Evolutionary conservation across 2,888 invertebrate species (phyloP).

Genomic region (Habroteleia sp.): DNA sequence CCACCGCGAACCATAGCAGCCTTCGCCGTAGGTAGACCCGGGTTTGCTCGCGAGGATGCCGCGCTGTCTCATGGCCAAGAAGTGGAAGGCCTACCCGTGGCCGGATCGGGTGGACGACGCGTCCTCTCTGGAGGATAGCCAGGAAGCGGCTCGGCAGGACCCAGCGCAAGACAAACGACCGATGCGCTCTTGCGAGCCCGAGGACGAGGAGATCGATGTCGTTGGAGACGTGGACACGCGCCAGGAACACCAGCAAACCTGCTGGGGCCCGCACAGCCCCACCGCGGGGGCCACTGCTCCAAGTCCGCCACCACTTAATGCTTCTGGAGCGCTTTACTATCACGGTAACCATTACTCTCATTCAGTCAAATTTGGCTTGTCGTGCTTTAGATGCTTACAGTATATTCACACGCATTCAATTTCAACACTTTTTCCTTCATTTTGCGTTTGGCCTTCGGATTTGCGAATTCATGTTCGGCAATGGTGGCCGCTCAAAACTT

Average conservation of each 20-base stretch:
- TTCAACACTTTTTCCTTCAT: too few relatives aligned
- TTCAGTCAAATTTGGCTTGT: too few relatives aligned
- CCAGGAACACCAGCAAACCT: constrained; percentile 81
- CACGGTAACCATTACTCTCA: constrained; percentile 74
- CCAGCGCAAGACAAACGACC: constrained; percentile 84
- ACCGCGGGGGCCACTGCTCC: constrained; percentile 87
- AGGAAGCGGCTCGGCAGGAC: constrained; percentile 78
- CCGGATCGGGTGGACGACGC: constrained; percentile 84
- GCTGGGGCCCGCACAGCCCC: constrained; percentile 89
- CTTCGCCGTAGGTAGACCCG: constrained; percentile 17
- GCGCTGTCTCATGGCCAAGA: constrained; percentile 97
- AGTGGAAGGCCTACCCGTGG: constrained; percentile 94
- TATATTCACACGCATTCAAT: too few relatives aligned
- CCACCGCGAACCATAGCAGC: constrained; percentile 26
- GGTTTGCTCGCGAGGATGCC: constrained; percentile 85
- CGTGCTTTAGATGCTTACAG: too few relatives aligned
- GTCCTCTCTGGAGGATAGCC: constrained; percentile 62
- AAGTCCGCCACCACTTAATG: constrained; percentile 79
- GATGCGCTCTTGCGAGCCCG: constrained; percentile 70
- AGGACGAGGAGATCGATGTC: constrained; percentile 91
- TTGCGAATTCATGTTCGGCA: too few relatives aligned
- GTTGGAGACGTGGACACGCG: constrained; percentile 85
- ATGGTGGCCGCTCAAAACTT: too few relatives aligned
- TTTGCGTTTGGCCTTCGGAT: too few relatives aligned
- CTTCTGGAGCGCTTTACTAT: constrained; percentile 79